Conservation (phyloP, 2,888 invertebrate species). For the Nomada hirtipes region DNA sequence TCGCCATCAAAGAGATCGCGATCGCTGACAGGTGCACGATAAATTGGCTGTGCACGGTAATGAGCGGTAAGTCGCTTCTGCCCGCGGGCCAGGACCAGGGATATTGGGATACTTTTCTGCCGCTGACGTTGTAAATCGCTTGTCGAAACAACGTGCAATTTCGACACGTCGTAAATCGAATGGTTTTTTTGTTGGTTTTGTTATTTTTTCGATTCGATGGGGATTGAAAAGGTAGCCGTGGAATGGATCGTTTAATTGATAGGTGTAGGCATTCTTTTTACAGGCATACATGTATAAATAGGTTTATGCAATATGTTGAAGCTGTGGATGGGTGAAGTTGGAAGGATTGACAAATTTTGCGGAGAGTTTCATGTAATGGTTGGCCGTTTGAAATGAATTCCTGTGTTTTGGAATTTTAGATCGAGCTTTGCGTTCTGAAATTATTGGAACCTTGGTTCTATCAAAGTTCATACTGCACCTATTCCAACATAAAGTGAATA, state of each 20-base stretch:
- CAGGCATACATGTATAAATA: too few relatives aligned
- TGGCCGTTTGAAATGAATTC: too few relatives aligned
- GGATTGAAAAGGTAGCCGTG: neutral
- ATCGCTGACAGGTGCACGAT: conserved; percentile 74
- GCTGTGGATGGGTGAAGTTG: neutral
- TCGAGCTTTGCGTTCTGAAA: too few relatives aligned
- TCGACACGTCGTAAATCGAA: conserved; percentile 70
- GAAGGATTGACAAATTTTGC: neutral
- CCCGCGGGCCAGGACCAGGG: conserved; percentile 54
- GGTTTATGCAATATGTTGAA: too few relatives aligned
- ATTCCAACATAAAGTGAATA: too few relatives aligned
- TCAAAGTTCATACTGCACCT: too few relatives aligned
- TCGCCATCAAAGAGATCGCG: conserved; percentile 73
- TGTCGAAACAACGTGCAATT: conserved; percentile 67
- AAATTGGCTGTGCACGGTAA: conserved; percentile 71
- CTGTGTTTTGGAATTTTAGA: too few relatives aligned
- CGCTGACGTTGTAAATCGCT: conserved; percentile 62
- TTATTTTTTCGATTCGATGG: neutral
- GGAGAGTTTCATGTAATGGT: too few relatives aligned
- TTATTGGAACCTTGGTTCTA: too few relatives aligned
- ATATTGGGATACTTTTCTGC: conserved; percentile 58
- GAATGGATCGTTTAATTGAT: neutral
- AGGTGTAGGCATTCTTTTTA: neutral
- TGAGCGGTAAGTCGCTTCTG: conserved; percentile 66
- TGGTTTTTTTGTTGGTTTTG: neutral